Conservation (phyloP, 2,888 invertebrate species). For the Meandrusa payeni region DNA sequence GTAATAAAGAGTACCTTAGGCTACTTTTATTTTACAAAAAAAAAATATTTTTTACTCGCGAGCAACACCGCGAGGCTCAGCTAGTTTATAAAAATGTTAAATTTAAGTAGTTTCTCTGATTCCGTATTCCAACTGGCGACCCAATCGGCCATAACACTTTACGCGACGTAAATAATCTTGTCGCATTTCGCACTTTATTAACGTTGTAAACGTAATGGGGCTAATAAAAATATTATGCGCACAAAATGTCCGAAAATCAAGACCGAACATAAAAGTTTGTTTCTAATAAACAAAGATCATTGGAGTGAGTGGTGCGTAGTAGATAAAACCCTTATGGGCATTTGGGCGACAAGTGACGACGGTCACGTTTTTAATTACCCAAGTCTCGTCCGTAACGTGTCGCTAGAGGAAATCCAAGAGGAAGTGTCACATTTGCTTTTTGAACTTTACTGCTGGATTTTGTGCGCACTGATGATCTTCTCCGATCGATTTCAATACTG, state of each 20-base stretch:
- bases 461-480: too few relatives aligned
- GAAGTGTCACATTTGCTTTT: slow-evolving; percentile 35
- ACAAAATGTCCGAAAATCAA: slow-evolving; percentile 32
- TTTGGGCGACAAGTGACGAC: slow-evolving; percentile 72
- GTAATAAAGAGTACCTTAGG: too few relatives aligned
- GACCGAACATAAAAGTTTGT: slow-evolving; percentile 40
- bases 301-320: slow-evolving; percentile 56
- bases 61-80: too few relatives aligned
- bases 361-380: slow-evolving; percentile 80
- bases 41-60: too few relatives aligned
- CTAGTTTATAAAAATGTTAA: too few relatives aligned
- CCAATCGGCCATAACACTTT: slow-evolving; percentile 48
- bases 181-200: slow-evolving; percentile 49
- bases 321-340: slow-evolving; percentile 72
- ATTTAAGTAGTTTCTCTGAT: slow-evolving; percentile 7
- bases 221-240: slow-evolving; percentile 43
- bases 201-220: slow-evolving; percentile 50
- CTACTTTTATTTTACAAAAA: too few relatives aligned
- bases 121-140: slow-evolving; percentile 32
- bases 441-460: slow-evolving; percentile 1
- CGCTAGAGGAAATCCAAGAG: slow-evolving; percentile 49
- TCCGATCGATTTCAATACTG: too few relatives aligned
- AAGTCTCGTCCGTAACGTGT: slow-evolving; percentile 67
- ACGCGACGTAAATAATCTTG: slow-evolving; percentile 46
- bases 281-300: slow-evolving; percentile 65